Evolutionary conservation across 2,888 invertebrate species (phyloP), one percentile per base, ranked within the genome.

Genomic region (Leistus spinibarbis): DNA sequence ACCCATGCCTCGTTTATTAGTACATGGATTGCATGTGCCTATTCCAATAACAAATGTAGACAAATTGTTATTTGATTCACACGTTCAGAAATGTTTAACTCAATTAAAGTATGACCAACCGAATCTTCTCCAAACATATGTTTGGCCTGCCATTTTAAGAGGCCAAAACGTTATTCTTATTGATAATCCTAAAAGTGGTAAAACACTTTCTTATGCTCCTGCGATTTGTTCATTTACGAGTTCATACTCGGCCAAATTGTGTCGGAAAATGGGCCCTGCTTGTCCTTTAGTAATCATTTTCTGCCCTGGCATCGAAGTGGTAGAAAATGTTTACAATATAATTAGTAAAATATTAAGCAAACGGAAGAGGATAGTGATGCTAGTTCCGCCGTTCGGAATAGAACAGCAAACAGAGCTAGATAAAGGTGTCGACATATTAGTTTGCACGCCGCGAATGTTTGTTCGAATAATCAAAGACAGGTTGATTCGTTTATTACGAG

Each of bases 201-300:
- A 94, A 85, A 93, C 94, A 0, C 84, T 91, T 80, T 91, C 91
- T 0, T 94, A 92, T 81, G 82, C 92, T 24, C 90, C 93, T 13
- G 90, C 93, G 0, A 83, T 95, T 2, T 87, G 91, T 68, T 90
- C 90, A 66, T 86, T 89, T 70, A 83, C 93, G 5, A 82, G 86
- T 16, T 88, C 90, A 80, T 83, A 82, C 27, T 81, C 82, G 2
- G 63, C 69, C 23, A 79, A 81, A 1, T 80, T 86, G 5, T 13
- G 40, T 40, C 10, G 13, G 0, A 3, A 40, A 16, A 81, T 82
- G 0, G 80, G 84, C n/a, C 85, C 87, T 19, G 86, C 86, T 57
- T 90, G 91, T 40, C 93, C 94, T 0, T 84, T 89, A 13, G 89
- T 88, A 17, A 85, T 95, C 3, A 89, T 95, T 74, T 83, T 95